Conservation (phyloP, 2,888 invertebrate species). For the Rambutsinella grinnellia region DNA sequence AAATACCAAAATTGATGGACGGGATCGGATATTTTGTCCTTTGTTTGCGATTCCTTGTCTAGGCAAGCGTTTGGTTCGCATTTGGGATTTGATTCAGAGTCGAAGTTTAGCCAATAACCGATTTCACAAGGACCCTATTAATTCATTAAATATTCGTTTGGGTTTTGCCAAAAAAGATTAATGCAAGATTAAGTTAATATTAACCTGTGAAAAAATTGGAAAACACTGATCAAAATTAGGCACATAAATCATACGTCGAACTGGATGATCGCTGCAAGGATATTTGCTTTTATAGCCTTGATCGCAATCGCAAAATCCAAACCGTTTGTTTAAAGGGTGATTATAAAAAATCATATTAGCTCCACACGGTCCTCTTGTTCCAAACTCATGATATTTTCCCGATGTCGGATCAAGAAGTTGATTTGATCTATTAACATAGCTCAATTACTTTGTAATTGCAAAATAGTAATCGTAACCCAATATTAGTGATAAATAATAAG, state of each 20-base stretch:
- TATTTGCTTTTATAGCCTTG: conserved; percentile 31
- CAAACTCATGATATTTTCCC: conserved; percentile 28
- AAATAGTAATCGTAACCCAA: too few relatives aligned
- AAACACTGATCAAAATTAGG: conserved; percentile 24
- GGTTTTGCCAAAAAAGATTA: not conserved
- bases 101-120: conserved; percentile 40
- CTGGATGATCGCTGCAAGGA: conserved; percentile 38
- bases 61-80: conserved; percentile 44
- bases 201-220: conserved; percentile 51
- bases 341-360: conserved; percentile 50
- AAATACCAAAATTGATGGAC: conserved; percentile 44
- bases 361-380: conserved; percentile 43
- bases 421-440: too few relatives aligned
- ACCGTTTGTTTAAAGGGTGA: conserved; percentile 23
- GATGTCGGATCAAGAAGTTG: too few relatives aligned
- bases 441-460: too few relatives aligned
- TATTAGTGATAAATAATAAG: too few relatives aligned
- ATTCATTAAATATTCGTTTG: conserved; percentile 4
- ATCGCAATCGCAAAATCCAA: conserved; percentile 58
- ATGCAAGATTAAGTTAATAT: not conserved
- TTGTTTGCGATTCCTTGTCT: not conserved
- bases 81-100: not conserved
- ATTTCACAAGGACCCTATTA: conserved; percentile 42
- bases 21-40: not conserved
- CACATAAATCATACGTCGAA: conserved; percentile 37